Percentiles rank a stretch among this genome's conserved stretches.
Conservation (phyloP, 2,113 vertebrate genomes). For the Peromyscus californicus region DNA sequence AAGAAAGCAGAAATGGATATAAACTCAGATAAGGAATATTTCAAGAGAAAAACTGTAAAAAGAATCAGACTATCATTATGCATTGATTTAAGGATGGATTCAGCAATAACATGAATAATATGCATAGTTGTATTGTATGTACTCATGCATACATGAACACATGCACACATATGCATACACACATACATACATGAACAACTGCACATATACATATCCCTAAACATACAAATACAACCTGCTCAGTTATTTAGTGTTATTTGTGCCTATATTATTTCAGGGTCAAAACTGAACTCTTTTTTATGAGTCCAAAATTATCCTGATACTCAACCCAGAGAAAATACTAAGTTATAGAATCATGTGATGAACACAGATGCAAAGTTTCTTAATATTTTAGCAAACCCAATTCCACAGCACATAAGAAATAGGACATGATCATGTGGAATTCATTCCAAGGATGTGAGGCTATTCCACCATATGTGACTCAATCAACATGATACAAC, state of each 20-base stretch:
- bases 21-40: background rate
- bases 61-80: background rate
- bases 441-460: background rate
- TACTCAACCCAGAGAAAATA: background rate
- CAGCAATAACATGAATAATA: background rate
- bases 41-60: background rate
- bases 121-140: background rate
- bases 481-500: background rate
- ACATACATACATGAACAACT: background rate
- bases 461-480: background rate
- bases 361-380: background rate
- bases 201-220: background rate
- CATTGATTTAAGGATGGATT: background rate
- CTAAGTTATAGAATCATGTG: background rate
- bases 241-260: background rate
- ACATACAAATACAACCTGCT: background rate
- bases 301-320: background rate
- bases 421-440: background rate
- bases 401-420: background rate
- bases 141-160: background rate
- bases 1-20: background rate
- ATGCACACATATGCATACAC: background rate
- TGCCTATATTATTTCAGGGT: background rate
- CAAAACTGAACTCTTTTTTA: background rate
- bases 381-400: background rate